These are phyloP conservation scores for Xenus cinereus DNA, from an alignment of 2,113 vertebrate genomes.

Conservation along the genomic window DNA sequence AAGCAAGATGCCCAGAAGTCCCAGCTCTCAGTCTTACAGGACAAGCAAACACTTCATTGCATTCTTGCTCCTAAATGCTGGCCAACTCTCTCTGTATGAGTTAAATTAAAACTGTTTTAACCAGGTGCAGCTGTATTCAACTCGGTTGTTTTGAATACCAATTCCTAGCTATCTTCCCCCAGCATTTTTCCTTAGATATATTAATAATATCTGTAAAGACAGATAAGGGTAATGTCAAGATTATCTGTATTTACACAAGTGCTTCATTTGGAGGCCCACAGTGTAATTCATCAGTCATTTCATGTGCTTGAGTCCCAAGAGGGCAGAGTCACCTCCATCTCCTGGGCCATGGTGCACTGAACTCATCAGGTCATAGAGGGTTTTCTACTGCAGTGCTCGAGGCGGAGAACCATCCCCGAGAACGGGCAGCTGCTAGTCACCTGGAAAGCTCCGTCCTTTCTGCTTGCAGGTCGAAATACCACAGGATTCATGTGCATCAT, in stretches of 20 bases:
- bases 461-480: not conserved
- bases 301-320: not conserved
- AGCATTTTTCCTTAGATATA: not conserved
- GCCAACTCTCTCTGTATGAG: not conserved
- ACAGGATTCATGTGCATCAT: not conserved
- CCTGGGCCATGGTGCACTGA: not conserved
- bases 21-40: not conserved
- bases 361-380: not conserved
- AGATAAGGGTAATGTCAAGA: not conserved
- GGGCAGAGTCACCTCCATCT: not conserved
- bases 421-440: not conserved
- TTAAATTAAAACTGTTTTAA: conserved; percentile 35
- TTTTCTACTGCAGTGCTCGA: not conserved
- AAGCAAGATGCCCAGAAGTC: not conserved
- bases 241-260: not conserved
- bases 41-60: not conserved
- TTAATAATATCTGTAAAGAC: not conserved
- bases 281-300: not conserved
- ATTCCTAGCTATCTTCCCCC: not conserved
- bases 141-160: not conserved
- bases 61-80: not conserved
- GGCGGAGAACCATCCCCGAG: not conserved
- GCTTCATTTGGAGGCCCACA: not conserved
- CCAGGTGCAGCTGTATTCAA: not conserved
- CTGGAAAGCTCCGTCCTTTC: not conserved